Evolutionary conservation across 53 echinoderm and acorn worm genomes (phyloP), one percentile per base, ranked within the genome.

Genomic region (Luidia sarsii): DNA sequence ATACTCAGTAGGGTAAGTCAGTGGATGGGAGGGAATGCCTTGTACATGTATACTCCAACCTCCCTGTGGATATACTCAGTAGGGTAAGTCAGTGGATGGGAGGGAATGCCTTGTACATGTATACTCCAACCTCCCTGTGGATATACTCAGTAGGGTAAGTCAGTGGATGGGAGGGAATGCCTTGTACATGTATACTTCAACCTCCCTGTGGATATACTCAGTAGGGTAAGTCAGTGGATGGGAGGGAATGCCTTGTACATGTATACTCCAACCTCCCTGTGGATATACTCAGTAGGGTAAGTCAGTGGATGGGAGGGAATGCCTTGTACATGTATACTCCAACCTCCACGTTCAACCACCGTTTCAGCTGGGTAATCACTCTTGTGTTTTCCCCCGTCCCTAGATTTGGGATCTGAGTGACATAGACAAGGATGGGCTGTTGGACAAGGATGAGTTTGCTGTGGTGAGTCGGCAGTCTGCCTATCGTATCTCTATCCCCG

Each of bases 341-440:
- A 53, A 94, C 91, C 68, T 94, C 87, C 25, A 90, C 90, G 31
- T 75, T n/a, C n/a, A n/a, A n/a, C n/a, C n/a, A n/a, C n/a, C n/a
- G n/a, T n/a, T n/a, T n/a, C n/a, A n/a, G 11, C 81, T 94, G 22
- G 90, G 90, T 34, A 70, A 80, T 13, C 80, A 90, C 37, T 90
- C 88, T 70, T 90, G 84, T 85, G 94, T 60, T 33, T 8, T 65
- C 61, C n/a, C 33, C 21, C 13, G 0, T 35, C 32, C 74, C 36
- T 64, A 97, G 97, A 93, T 97, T 74, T 97, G 97, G 97, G 97
- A 97, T 65, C 79, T 97, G 16, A 94, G 93, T 89, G 97, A 97
- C 52, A 94, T 97, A 43, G 97, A 97, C 64, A 85, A 91, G 65
- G 97, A 97, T 55, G 97, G 97, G 3, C 67, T 97, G 29, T 51